These are phyloP conservation scores for Tenthredo scrophulariae DNA, from an alignment of 2,888 invertebrate species.

Conservation along the genomic window DNA sequence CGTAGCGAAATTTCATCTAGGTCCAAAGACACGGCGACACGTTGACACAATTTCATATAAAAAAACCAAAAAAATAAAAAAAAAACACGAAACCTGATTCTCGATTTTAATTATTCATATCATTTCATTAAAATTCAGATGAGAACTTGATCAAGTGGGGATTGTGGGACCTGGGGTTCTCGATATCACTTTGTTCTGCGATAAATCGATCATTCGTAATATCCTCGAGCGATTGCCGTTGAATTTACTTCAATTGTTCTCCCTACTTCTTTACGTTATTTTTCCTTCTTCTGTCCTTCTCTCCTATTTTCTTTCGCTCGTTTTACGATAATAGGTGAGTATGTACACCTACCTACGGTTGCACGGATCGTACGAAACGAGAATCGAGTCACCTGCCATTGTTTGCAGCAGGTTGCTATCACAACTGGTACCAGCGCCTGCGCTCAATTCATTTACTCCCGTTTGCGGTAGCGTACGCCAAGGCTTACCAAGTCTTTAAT, in stretches of 20 bases:
- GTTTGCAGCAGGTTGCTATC: conserved; percentile 65
- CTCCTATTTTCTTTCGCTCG: not conserved
- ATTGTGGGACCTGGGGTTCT: not conserved
- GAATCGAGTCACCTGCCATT: conserved; percentile 58
- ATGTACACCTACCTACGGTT: not conserved
- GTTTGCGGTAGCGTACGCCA: not conserved
- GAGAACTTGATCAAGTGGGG: not conserved
- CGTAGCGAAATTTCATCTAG: not conserved
- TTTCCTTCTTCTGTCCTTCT: not conserved
- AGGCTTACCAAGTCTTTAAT: not conserved
- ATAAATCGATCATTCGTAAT: not conserved
- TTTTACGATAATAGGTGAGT: not conserved
- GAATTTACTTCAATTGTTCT: not conserved
- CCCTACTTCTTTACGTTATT: not conserved
- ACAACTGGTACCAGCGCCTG: conserved; percentile 58
- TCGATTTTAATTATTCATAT: not conserved
- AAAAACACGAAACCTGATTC: not conserved
- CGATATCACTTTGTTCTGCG: not conserved
- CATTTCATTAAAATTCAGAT: not conserved
- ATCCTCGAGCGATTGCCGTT: not conserved
- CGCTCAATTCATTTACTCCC: conserved; percentile 29
- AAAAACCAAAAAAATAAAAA: not conserved
- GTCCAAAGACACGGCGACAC: not conserved
- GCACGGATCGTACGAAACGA: not conserved
- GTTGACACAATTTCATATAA: not conserved